phyloP scores from a whole-genome alignment of 2,888 invertebrate species.

The Trichogramma dendrolimi region DNA sequence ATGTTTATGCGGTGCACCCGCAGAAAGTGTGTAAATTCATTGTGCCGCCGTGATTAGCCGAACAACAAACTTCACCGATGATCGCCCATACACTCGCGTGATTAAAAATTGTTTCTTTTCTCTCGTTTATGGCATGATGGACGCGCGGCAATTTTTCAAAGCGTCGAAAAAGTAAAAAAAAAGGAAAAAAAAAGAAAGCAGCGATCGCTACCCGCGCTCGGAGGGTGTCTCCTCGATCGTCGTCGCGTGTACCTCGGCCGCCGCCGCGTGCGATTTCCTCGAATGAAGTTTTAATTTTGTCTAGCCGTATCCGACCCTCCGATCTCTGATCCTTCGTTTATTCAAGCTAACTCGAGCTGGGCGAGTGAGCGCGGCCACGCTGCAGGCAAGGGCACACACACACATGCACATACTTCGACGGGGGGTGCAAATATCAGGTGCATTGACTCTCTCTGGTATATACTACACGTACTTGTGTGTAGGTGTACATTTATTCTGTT shows the following conservation, averaged over 20 bases:
- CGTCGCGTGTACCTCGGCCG: neutral
- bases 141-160: neutral
- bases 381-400: neutral
- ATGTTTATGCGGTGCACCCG: neutral
- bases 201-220: no score
- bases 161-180: no score
- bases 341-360: no score
- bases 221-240: neutral
- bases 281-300: slow-evolving; percentile 33
- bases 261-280: slow-evolving; percentile 23
- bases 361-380: neutral
- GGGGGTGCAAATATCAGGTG: neutral
- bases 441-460: neutral
- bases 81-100: neutral
- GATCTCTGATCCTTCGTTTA: slow-evolving; percentile 24
- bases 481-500: no score
- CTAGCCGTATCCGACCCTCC: slow-evolving; percentile 25
- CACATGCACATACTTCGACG: slow-evolving; percentile 3
- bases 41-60: no score
- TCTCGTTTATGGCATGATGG: no score
- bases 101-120: neutral
- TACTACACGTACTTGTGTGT: neutral
- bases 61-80: neutral
- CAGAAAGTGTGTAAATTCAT: neutral
- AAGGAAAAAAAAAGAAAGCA: no score